A percentile compares a stretch with the other conserved stretches of the same genome.
phyloP scores from a whole-genome alignment of 1,140 invertebrate genomes.

The Drosophila pandora region DNA sequence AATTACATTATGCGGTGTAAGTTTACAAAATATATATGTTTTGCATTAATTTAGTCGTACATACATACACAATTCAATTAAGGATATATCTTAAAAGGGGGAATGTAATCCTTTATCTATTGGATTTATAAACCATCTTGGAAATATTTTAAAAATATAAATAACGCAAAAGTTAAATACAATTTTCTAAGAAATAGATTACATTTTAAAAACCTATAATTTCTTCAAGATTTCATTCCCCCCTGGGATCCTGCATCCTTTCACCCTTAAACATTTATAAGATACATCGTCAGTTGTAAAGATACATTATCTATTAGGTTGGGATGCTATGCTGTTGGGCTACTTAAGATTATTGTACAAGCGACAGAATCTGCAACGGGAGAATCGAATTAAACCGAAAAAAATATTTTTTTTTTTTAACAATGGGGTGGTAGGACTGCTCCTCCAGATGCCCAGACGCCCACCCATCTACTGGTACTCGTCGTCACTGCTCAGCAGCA shows the following conservation, averaged over 20 bases:
- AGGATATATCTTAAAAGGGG: not conserved
- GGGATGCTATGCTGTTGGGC: slow-evolving; percentile 32
- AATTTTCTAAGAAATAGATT: no score
- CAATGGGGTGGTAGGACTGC: slow-evolving; percentile 21
- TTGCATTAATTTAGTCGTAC: slow-evolving; percentile 11
- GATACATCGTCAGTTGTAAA: slow-evolving; percentile 36
- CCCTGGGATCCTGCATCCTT: slow-evolving; percentile 7
- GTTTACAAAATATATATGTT: slow-evolving; percentile 47
- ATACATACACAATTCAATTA: slow-evolving; percentile 19
- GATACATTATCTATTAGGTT: slow-evolving; percentile 43
- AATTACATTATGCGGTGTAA: slow-evolving; percentile 48
- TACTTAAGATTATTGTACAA: slow-evolving; percentile 80
- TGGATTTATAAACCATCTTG: not conserved
- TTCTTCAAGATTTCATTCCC: slow-evolving; percentile 6
- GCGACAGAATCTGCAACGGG: slow-evolving; percentile 38
- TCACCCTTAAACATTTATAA: slow-evolving; percentile 12
- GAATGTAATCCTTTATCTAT: not conserved
- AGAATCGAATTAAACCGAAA: slow-evolving; percentile 39
- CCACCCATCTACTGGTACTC: slow-evolving; percentile 91
- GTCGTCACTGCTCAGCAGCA: slow-evolving; percentile 97
- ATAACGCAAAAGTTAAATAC: not conserved
- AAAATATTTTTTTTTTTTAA: slow-evolving; percentile 37
- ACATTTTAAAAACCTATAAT: not conserved
- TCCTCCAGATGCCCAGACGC: not conserved
- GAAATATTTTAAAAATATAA: not conserved